These are phyloP conservation scores for Aphelocoma coerulescens DNA, from an alignment of 2,113 vertebrate species.

Conservation along the genomic window DNA sequence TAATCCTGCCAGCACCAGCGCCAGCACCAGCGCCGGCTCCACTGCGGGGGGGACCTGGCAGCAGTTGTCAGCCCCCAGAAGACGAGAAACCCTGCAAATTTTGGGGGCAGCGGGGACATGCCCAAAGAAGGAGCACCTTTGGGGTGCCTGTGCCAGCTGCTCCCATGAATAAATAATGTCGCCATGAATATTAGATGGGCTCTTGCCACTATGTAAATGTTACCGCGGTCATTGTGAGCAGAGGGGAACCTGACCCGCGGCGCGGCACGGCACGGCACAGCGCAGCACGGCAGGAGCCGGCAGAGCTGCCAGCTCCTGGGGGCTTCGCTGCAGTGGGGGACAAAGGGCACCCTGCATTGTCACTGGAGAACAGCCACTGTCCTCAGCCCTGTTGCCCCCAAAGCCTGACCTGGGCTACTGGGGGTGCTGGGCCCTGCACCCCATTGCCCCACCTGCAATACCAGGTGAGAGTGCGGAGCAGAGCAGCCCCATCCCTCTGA, in stretches of 20 bases:
- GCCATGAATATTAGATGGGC: constrained; percentile 24
- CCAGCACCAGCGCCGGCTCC: not conserved
- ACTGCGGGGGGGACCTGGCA: not conserved
- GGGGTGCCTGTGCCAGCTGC: not conserved
- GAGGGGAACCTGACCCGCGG: not conserved
- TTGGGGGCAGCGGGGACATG: not conserved
- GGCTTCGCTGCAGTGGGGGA: not conserved
- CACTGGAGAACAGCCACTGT: not conserved
- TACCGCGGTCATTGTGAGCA: not conserved
- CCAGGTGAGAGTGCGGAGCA: not conserved
- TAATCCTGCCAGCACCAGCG: not conserved
- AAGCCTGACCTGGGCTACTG: not conserved
- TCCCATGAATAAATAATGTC: constrained; percentile 22
- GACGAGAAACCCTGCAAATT: not conserved
- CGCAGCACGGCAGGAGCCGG: not conserved
- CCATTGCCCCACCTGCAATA: rapidly evolving
- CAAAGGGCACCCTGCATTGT: not conserved
- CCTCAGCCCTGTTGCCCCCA: not conserved
- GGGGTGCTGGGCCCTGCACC: not conserved
- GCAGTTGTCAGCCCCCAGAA: not conserved
- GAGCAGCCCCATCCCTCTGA: not conserved
- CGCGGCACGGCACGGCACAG: rapidly evolving
- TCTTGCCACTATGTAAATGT: constrained; percentile 3
- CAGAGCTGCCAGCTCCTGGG: not conserved
- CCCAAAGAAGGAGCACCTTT: not conserved